Conservation (phyloP, 2,797 vertebrate species). For the Eupleurogrammus muticus region DNA sequence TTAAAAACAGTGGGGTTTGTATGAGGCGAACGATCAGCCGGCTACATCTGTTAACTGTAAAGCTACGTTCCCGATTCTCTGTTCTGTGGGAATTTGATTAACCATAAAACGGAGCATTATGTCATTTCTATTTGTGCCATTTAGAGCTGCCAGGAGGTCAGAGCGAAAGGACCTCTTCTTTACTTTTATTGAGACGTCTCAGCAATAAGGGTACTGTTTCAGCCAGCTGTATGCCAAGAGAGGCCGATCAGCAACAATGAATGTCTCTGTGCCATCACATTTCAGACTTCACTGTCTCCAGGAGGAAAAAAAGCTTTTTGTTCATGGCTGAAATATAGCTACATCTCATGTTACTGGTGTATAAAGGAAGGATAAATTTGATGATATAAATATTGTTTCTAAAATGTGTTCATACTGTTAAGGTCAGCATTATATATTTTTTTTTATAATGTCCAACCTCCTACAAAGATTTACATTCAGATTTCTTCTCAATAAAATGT, state of each 20-base stretch:
- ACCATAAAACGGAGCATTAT: conserved; percentile 85
- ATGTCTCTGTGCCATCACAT: conserved; percentile 73
- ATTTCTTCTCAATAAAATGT: neutral
- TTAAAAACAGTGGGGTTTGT: conserved; percentile 13
- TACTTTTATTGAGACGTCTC: conserved; percentile 80
- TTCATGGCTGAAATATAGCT: conserved; percentile 48
- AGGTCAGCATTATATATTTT: conserved; percentile 5
- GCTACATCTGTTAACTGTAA: conserved; percentile 75
- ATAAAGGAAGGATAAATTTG: conserved; percentile 12
- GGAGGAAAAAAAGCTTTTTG: conserved; percentile 42
- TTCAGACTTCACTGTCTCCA: conserved; percentile 46
- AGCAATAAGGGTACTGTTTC: conserved; percentile 82
- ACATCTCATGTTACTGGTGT: conserved; percentile 21
- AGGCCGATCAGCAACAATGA: conserved; percentile 71
- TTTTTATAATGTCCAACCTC: neutral
- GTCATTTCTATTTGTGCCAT: conserved; percentile 81
- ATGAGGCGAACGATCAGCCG: conserved; percentile 61
- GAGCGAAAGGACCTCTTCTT: conserved; percentile 64
- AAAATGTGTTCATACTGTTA: conserved; percentile 19
- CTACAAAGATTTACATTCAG: neutral
- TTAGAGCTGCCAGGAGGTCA: conserved; percentile 83
- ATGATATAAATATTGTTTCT: conserved; percentile 37
- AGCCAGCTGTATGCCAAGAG: conserved; percentile 78
- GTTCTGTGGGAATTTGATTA: conserved; percentile 84
- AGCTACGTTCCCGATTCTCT: conserved; percentile 67